Evolutionary conservation across 2,113 vertebrate species (phyloP).

Genomic region (Centropus bengalensis): DNA sequence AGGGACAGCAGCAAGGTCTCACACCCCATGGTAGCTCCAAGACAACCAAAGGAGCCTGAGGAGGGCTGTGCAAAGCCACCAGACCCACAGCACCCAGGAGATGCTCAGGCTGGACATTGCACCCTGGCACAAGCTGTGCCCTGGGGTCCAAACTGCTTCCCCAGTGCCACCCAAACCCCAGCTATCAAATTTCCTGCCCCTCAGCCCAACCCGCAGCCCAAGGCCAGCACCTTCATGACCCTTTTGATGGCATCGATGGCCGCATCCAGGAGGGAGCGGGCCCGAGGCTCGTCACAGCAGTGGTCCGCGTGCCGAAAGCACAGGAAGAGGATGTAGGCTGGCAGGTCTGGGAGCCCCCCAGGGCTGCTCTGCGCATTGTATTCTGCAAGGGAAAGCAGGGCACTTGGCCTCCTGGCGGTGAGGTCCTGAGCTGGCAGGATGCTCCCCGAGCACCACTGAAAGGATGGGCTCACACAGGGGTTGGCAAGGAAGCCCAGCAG

Average conservation of each 20-base stretch:
- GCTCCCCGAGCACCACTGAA: background rate
- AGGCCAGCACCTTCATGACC: slow-evolving; percentile 76
- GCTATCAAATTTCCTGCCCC: background rate
- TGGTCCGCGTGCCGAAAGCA: slow-evolving; percentile 77
- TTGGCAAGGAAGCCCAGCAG: background rate
- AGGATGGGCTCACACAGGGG: background rate
- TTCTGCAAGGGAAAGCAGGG: slow-evolving; percentile 55
- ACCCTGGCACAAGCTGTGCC: background rate
- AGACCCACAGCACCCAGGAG: background rate
- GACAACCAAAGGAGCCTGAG: background rate
- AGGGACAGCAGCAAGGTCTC: background rate
- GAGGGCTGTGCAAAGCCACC: background rate
- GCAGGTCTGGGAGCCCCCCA: slow-evolving; percentile 68
- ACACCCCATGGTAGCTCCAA: accelerated
- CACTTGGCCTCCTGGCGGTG: background rate
- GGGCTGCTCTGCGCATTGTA: slow-evolving; percentile 68
- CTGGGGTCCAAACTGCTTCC: background rate
- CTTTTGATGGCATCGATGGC: slow-evolving; percentile 74
- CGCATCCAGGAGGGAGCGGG: slow-evolving; percentile 60
- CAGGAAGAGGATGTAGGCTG: slow-evolving; percentile 79
- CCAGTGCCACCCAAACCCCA: background rate
- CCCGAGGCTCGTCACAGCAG: slow-evolving; percentile 46
- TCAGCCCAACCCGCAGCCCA: background rate
- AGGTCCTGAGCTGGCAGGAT: background rate
- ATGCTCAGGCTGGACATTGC: background rate